Base-by-base conservation (phyloP, 2,888 invertebrate species). In the Caenorhabditis panamensis region DNA sequence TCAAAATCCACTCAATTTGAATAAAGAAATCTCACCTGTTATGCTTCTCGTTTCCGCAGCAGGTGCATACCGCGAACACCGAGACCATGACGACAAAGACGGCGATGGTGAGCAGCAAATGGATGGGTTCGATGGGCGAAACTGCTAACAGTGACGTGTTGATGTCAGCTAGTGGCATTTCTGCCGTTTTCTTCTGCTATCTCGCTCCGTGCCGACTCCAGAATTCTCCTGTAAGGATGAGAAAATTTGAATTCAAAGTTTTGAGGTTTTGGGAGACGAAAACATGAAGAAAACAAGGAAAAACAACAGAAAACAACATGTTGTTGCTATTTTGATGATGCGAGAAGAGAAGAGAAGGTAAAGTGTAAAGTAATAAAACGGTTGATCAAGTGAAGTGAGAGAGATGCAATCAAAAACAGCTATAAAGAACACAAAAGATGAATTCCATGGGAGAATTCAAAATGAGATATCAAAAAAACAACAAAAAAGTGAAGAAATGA, bases 1-100 rank as follows among this genome's bases (percentile, higher is more conserved):
- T n/a, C n/a, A n/a, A n/a, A n/a, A n/a, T n/a, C n/a, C n/a, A n/a
- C n/a, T n/a, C n/a, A n/a, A n/a, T n/a, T n/a, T n/a, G n/a, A 2
- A 20, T 36, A 47, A 58, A 44, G 44, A 26, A 28, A 9, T 47
- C 41, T 22, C 49, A 80, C 80, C 75, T 80, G 47, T 58, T 63
- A 41, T 63, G 24, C 44, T 75, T 75, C 13, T 66, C 59, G 24
- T 68, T 68, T 26, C 75, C 69, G 64, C 83, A 83, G 24, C 83
- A 83, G 16, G 79, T 82, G 61, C 83, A 83, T 47, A 82, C 2
- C 6, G 75, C 56, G 51, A 83, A 63, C 37, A 83, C 51, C 0
- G 83, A 63, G 20, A 82, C 24, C 83, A 83, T 81, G 18, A 67
- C 71, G 53, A 81, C 26, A 41, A 83, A 72, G 6, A 75, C 69